A percentile compares a stretch with the other conserved stretches of the same genome.
Conservation (phyloP, 1,140 invertebrate species). For the Drosophila aff. region DNA sequence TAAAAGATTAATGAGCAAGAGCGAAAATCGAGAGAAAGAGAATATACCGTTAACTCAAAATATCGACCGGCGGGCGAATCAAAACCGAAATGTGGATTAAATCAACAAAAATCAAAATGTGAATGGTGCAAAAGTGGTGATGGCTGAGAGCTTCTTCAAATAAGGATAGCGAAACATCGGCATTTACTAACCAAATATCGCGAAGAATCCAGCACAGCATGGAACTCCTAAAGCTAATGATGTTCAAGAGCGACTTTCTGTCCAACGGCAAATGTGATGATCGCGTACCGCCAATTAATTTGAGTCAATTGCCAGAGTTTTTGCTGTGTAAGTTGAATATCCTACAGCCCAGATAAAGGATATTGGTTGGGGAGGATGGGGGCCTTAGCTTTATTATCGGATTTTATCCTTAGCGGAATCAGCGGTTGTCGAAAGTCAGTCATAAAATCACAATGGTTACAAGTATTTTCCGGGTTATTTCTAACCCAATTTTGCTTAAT, state of each 20-base stretch:
- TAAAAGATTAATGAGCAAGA: constrained; percentile 1
- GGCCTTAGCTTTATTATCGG: not conserved
- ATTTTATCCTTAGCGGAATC: not conserved
- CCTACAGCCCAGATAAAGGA: not conserved
- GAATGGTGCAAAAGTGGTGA: constrained; percentile 49
- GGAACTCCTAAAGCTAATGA: constrained; percentile 85
- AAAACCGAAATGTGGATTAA: constrained; percentile 49
- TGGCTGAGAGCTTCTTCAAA: constrained; percentile 20
- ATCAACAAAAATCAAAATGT: constrained; percentile 47
- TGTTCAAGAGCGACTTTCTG: constrained; percentile 85
- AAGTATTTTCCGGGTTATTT: not conserved
- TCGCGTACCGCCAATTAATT: constrained; percentile 89
- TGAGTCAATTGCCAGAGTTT: constrained; percentile 91
- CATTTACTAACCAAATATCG: not conserved
- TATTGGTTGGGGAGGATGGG: not conserved
- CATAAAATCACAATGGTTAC: not conserved
- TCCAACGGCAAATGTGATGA: constrained; percentile 84
- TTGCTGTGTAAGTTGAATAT: constrained; percentile 88
- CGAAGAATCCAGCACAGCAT: constrained; percentile 51
- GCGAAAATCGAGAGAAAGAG: not conserved
- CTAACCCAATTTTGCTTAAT: not conserved
- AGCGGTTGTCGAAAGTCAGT: not conserved
- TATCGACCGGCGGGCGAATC: constrained; percentile 21
- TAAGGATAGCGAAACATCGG: constrained; percentile 13
- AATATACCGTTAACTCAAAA: constrained; percentile 4